Percentiles rank a stretch among this genome's conserved stretches.
Conservation (phyloP, 2,113 vertebrate species). For the Dryoscopus gambensis region DNA sequence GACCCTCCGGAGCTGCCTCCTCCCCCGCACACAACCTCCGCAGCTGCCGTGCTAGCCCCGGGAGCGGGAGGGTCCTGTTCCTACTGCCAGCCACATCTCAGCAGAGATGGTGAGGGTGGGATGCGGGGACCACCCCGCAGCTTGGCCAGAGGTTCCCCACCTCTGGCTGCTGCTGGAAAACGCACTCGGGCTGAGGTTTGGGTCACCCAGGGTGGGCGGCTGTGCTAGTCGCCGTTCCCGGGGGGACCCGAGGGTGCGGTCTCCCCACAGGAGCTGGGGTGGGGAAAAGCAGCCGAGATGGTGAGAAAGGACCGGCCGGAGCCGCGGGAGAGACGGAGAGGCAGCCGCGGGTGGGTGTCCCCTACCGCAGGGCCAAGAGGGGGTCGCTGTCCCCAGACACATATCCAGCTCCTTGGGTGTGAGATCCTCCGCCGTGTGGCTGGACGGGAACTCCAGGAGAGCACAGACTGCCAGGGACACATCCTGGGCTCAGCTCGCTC, state of each 20-base stretch:
- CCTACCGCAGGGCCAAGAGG: not conserved
- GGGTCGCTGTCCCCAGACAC: not conserved
- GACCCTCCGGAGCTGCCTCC: not conserved
- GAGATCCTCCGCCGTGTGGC: not conserved
- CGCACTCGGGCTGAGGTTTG: not conserved
- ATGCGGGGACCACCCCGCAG: not conserved
- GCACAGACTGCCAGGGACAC: not conserved
- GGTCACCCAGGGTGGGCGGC: not conserved
- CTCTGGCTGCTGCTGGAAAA: not conserved
- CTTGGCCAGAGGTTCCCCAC: not conserved
- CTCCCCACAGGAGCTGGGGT: not conserved
- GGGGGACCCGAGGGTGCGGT: not conserved
- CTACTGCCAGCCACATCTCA: not conserved
- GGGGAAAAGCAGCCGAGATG: not conserved
- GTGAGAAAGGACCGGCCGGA: not conserved
- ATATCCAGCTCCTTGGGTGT: not conserved
- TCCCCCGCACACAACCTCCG: not conserved
- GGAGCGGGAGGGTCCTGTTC: rapidly evolving
- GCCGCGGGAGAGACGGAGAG: not conserved
- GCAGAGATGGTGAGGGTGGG: not conserved
- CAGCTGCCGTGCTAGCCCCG: not conserved
- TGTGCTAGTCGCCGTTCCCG: not conserved
- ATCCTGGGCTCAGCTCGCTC: not conserved
- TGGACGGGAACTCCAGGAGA: not conserved
- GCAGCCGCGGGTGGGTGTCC: not conserved